Base-by-base conservation (phyloP, 2,888 invertebrate species). In the Danaus chrysippus region DNA sequence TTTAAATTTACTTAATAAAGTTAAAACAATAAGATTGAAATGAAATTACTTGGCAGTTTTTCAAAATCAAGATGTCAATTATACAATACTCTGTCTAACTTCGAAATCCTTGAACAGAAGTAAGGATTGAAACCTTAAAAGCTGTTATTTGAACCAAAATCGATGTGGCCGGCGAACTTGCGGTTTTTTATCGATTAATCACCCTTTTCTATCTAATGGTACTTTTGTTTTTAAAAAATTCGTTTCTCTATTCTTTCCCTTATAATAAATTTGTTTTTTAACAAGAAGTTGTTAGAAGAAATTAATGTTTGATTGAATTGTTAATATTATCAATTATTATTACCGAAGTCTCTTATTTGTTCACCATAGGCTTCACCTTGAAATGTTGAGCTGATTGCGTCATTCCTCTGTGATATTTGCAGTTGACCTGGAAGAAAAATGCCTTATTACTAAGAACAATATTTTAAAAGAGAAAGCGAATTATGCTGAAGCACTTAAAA, bases 351-450 rank as follows among this genome's bases (percentile, higher is more conserved):
- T 72, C 85, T 81, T 70, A 87, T 86, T 75, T 87, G 90, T 73
- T 85, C 90, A 59, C 85, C 88, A 68, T 83, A 90, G 66, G 80
- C 82, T 77, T 86, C 89, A 62, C 90, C 90, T 79, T 87, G 87
- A 70, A 87, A 88, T 73, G 89, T 89, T n/a, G 90, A 90, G 72
- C 84, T 87, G 71, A 89, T 76, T 58, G 87, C 90, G 63, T 87
- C 85, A 71, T 78, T 86, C 61, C 79, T 78, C 72, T 83, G 82
- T 54, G 80, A 68, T 44, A 81, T 76, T 75, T 83, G 83, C 64
- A 81, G 76, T 68, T 84, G 82, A 70, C 88, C 90, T 90, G 84
- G 73, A 66, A 68, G 65, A 57, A 62, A 61, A 64, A 63, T 61
- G 58, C 42, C 49, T 42, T 59, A 15, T 11, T 58, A 58, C 61